Evolutionary conservation across 2,888 invertebrate genomes (phyloP).

Genomic region (Oeneis ivallda): DNA sequence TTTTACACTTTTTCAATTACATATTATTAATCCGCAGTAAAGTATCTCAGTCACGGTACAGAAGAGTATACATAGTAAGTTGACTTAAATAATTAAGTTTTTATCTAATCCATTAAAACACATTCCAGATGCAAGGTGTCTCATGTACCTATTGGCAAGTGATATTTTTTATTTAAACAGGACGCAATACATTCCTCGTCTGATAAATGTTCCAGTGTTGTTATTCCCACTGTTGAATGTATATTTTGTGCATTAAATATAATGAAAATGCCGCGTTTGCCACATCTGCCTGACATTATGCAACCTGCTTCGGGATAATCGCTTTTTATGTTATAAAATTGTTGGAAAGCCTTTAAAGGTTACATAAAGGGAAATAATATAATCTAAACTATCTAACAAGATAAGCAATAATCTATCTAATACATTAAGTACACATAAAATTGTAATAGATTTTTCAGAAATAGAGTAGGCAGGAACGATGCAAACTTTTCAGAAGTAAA

Average conservation of each 20-base stretch:
- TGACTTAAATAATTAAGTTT: not conserved
- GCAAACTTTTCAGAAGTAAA: too few relatives aligned
- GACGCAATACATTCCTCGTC: not conserved
- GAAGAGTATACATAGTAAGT: not conserved
- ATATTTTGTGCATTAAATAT: not conserved
- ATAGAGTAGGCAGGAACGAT: too few relatives aligned
- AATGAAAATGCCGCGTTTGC: not conserved
- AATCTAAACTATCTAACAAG: too few relatives aligned
- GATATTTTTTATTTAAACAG: slow-evolving; percentile 1
- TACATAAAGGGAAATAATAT: too few relatives aligned
- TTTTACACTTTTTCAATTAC: too few relatives aligned
- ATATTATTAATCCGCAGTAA: not conserved
- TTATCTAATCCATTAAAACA: not conserved
- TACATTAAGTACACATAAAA: not conserved
- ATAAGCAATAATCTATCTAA: not conserved
- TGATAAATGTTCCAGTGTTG: not conserved
- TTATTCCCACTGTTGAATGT: not conserved
- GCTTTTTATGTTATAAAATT: not conserved
- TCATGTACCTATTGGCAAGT: not conserved
- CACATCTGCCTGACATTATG: slow-evolving; percentile 3
- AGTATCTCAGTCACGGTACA: not conserved
- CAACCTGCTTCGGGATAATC: not conserved
- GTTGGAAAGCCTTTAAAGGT: slow-evolving; percentile 4
- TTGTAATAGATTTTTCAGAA: too few relatives aligned
- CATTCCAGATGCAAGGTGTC: slow-evolving; percentile 5